A percentile compares a stretch with the other conserved stretches of the same genome.
Evolutionary conservation across 2,888 invertebrate species (phyloP).

Genomic region (Mythimna impura): DNA sequence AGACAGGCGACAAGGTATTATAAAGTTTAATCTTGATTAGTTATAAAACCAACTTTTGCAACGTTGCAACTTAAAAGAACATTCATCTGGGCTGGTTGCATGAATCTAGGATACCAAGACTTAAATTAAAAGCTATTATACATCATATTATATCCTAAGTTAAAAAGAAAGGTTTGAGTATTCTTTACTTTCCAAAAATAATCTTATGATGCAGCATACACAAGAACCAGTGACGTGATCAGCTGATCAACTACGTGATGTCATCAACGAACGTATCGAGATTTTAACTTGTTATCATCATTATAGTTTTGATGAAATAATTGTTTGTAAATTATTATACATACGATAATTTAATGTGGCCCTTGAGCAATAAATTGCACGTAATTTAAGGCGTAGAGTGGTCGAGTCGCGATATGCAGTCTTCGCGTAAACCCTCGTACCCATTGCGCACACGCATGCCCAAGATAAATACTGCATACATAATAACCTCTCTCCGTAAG

Average conservation of each 20-base stretch:
- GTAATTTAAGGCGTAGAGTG: slow-evolving; percentile 79
- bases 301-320: slow-evolving; percentile 82
- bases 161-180: background rate
- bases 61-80: background rate
- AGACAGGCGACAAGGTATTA: background rate
- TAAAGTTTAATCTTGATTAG: background rate
- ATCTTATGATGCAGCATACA: background rate
- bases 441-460: slow-evolving; percentile 60
- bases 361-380: slow-evolving; percentile 83
- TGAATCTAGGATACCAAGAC: background rate
- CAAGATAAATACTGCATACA: slow-evolving; percentile 79
- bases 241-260: slow-evolving; percentile 32
- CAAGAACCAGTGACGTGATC: slow-evolving; percentile 6
- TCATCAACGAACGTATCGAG: slow-evolving; percentile 38
- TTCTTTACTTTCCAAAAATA: too few species aligned
- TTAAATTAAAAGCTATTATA: background rate
- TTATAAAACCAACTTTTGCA: too few species aligned
- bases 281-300: slow-evolving; percentile 70
- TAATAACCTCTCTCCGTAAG: slow-evolving; percentile 66
- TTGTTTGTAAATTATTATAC: slow-evolving; percentile 82
- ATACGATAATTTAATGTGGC: slow-evolving; percentile 81
- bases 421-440: slow-evolving; percentile 57
- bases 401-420: slow-evolving; percentile 63
- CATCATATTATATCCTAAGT: background rate
- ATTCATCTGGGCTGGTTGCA: background rate